phyloP scores from a whole-genome alignment of 1,140 invertebrate genomes.

The Ylistrum balloti region DNA sequence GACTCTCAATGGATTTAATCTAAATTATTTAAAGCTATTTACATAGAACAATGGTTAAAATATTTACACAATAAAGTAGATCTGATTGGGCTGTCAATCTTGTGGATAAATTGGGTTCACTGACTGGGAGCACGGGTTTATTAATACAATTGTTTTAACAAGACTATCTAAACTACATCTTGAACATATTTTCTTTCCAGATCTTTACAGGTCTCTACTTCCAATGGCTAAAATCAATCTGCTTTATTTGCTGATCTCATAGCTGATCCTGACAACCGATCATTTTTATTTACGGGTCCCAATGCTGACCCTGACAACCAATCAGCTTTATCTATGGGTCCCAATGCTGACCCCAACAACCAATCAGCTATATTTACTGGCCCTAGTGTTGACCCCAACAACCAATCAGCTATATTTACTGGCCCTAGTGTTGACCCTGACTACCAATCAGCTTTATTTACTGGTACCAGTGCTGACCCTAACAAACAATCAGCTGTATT shows the following conservation, averaged over 20 bases:
- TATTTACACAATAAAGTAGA: not conserved
- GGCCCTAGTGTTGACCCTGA: not conserved
- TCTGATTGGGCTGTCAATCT: not conserved
- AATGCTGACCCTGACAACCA: not conserved
- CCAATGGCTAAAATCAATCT: not conserved
- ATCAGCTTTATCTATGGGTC: not conserved
- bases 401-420: not conserved
- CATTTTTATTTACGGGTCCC: no score
- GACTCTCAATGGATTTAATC: not conserved
- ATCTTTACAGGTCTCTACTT: no score
- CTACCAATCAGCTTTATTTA: not conserved
- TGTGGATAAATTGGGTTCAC: not conserved
- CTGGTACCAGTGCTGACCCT: not conserved
- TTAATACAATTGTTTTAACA: not conserved
- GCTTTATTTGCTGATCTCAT: no score
- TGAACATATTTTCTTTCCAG: no score
- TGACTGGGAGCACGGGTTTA: not conserved
- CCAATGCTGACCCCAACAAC: not conserved
- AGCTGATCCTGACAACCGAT: no score
- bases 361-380: not conserved
- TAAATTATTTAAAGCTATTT: not conserved
- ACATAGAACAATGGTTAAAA: not conserved
- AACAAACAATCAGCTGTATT: not conserved
- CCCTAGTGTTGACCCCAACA: not conserved
- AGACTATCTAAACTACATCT: not conserved